Evolutionary conservation across 2,888 invertebrate genomes (phyloP), one percentile per base, ranked within the genome.

Genomic region (Acronicta alni): DNA sequence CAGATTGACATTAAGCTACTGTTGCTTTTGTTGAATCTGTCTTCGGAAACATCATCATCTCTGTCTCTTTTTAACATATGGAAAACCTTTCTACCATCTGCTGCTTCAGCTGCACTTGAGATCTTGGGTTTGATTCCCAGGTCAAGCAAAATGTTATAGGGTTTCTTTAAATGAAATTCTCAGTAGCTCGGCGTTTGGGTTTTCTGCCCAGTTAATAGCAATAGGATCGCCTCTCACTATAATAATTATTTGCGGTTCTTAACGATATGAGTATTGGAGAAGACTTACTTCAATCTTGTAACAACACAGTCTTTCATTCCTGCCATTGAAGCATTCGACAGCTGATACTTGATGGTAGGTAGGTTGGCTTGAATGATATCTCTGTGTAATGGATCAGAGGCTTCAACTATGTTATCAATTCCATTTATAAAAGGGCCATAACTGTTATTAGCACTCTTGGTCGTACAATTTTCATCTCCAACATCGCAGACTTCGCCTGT

Each of bases 271-370:
- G 3, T 32, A 32, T 32, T 39, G 15, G 15, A 39, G n/a, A 6
- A 3, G 3, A 51, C 57, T 51, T 41, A 57, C 57, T 14, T 20
- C 12, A 57, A 8, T 38, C 5, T 46, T 0, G 39, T 26, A 0
- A 46, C 35, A n/a, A 1, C 10, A 35, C 51, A 51, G 5, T 57
- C 23, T 26, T 52, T 57, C 23, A 57, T 15, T 17, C 57, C 57
- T 9, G 41, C 14, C 10, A 57, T 12, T 14, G 15, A 14, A 26
- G 35, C 46, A 37, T 57, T 57, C 17, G 15, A 23, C 6, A 51
- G 14, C 5, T 16, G n/a, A 17, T 26, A 57, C 14, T 41, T 51
- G 0, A 57, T 20, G 0, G 41, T 26, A 0, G 45, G 35, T 15
- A 45, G 18, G 2, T 57, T 23, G 3, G 20, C 45, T 23, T 20